phyloP scores from a whole-genome alignment of 2,888 invertebrate genomes.

The Oconnorella tubifera region DNA sequence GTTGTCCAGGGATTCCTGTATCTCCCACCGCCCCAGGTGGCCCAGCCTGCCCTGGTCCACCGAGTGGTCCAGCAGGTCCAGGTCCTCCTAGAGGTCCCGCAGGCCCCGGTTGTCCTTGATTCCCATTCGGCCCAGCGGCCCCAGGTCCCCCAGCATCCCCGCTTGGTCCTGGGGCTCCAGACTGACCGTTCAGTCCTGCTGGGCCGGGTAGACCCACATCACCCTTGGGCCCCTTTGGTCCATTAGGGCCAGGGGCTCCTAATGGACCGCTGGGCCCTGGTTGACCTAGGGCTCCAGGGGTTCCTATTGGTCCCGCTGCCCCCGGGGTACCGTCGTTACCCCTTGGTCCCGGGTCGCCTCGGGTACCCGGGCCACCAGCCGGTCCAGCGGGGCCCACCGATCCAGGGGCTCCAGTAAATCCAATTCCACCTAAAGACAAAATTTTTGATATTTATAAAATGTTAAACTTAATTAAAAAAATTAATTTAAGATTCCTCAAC shows the following conservation, averaged over 20 bases:
- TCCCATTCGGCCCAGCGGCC: slow-evolving; percentile 19
- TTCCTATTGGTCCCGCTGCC: background rate
- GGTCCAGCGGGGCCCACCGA: background rate
- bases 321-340: background rate
- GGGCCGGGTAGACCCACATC: too few relatives aligned
- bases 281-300: background rate
- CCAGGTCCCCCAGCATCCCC: slow-evolving; percentile 9
- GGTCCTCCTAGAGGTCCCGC: slow-evolving; percentile 38
- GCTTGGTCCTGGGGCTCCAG: background rate
- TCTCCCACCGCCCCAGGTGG: slow-evolving; percentile 32
- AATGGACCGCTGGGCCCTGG: background rate
- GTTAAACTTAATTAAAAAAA: too few relatives aligned
- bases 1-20: slow-evolving; percentile 14
- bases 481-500: too few relatives aligned
- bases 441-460: too few relatives aligned
- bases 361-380: slow-evolving; percentile 4
- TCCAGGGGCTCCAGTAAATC: slow-evolving; percentile 4
- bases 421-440: too few relatives aligned
- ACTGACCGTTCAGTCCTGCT: background rate
- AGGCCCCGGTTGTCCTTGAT: slow-evolving; percentile 37
- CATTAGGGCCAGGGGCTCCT: background rate
- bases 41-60: slow-evolving; percentile 26
- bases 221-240: background rate
- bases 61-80: slow-evolving; percentile 33
- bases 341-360: slow-evolving; percentile 3